Evolutionary conservation across 2,113 vertebrate genomes (phyloP).

Genomic region (Numenius arquata): DNA sequence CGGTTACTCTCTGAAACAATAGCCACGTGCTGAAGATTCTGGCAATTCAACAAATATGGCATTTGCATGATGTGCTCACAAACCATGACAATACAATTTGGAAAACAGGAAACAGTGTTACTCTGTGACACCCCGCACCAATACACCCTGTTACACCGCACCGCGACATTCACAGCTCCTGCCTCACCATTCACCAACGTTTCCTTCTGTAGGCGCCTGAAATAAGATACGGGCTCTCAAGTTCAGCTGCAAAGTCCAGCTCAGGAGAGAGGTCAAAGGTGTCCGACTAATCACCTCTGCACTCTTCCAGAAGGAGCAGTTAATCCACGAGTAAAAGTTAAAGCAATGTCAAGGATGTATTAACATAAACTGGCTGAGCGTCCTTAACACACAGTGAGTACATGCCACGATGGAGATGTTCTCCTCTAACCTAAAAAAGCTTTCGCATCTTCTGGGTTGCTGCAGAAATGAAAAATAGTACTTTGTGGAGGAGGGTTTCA

Average conservation of each 20-base stretch:
- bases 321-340: constrained; percentile 20
- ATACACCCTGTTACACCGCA: background rate
- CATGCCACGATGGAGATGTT: background rate
- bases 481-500: background rate
- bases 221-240: constrained; percentile 33
- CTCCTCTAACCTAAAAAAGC: background rate
- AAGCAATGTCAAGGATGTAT: constrained; percentile 7
- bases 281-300: constrained; percentile 22
- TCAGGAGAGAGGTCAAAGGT: constrained; percentile 32
- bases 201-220: background rate
- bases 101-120: background rate
- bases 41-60: background rate
- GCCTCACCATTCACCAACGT: background rate
- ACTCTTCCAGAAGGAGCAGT: background rate
- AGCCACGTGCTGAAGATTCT: background rate
- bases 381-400: background rate
- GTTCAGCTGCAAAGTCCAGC: constrained; percentile 41
- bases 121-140: accelerated
- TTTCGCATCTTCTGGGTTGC: background rate
- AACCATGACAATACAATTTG: background rate
- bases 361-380: background rate
- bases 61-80: background rate
- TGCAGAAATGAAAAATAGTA: background rate
- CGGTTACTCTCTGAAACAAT: background rate
- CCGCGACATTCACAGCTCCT: background rate